phyloP scores from a whole-genome alignment of 1,140 invertebrate species.

The Tribolium madens region DNA sequence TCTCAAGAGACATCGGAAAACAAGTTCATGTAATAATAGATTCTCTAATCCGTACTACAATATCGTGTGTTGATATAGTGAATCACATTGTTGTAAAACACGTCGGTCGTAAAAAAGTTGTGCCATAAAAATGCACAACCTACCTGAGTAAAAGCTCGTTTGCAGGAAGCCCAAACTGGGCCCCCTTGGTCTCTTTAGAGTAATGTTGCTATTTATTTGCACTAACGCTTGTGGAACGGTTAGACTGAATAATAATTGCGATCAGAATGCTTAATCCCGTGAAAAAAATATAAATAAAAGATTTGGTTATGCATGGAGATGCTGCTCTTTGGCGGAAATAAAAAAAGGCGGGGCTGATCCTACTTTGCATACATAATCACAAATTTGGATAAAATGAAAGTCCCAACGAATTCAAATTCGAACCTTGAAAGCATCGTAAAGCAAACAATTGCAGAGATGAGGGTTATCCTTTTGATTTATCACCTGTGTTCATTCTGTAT shows the following conservation, averaged over 20 bases:
- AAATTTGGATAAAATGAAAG: slow-evolving; percentile 24
- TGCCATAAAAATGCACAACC: slow-evolving; percentile 35
- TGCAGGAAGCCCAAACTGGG: slow-evolving; percentile 21
- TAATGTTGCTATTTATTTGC: slow-evolving; percentile 35
- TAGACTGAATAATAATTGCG: slow-evolving; percentile 38
- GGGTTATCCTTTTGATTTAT: slow-evolving; percentile 39
- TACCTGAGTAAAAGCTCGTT: slow-evolving; percentile 29
- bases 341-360: background rate
- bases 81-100: slow-evolving; percentile 18
- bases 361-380: background rate
- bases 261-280: slow-evolving; percentile 23
- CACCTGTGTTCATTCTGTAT: slow-evolving; percentile 25
- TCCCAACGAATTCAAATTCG: background rate
- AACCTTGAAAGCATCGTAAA: slow-evolving; percentile 14
- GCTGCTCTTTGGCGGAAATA: background rate
- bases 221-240: slow-evolving; percentile 31
- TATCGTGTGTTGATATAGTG: slow-evolving; percentile 1
- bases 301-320: background rate
- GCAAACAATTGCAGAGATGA: slow-evolving; percentile 22
- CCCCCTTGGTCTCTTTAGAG: slow-evolving; percentile 32
- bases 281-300: slow-evolving; percentile 29
- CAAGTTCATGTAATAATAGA: background rate
- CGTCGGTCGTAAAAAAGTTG: slow-evolving; percentile 20
- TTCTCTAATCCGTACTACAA: slow-evolving; percentile 6
- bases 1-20: slow-evolving; percentile 12